These are phyloP conservation scores for Rhyacichthys aspro DNA, from an alignment of 2,797 vertebrate genomes.

Conservation along the genomic window DNA sequence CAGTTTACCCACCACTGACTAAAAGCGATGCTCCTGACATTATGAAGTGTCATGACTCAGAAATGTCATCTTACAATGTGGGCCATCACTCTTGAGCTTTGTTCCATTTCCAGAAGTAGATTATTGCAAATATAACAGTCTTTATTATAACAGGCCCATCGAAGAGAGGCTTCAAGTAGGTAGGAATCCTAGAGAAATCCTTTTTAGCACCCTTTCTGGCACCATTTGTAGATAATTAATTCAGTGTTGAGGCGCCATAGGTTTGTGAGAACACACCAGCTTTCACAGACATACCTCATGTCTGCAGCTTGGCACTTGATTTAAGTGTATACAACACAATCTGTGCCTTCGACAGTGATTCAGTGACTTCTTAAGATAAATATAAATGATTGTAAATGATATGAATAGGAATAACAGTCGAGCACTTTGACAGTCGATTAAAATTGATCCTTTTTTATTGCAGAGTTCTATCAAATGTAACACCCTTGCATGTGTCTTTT, in stretches of 20 bases:
- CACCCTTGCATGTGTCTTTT: not conserved
- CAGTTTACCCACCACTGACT: not conserved
- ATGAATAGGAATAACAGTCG: not conserved
- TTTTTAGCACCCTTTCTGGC: constrained; percentile 56
- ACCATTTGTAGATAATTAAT: constrained; percentile 61
- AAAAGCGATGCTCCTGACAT: not conserved
- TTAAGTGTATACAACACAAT: constrained; percentile 8
- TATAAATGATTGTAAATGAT: not conserved
- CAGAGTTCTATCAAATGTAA: not conserved
- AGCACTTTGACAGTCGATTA: not conserved
- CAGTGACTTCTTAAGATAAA: not conserved
- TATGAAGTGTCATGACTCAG: constrained; percentile 19
- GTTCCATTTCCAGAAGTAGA: constrained; percentile 57
- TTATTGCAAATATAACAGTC: constrained; percentile 44
- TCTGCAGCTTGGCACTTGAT: constrained; percentile 16
- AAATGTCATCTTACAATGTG: constrained; percentile 44
- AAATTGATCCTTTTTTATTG: too few species aligned
- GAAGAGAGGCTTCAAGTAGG: constrained; percentile 41
- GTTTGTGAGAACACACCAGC: constrained; percentile 27
- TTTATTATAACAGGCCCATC: constrained; percentile 30
- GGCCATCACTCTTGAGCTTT: constrained; percentile 40
- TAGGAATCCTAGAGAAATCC: constrained; percentile 36
- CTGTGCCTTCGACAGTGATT: not conserved
- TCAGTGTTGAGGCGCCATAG: constrained; percentile 47
- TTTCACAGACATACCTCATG: constrained; percentile 32